Evolutionary conservation across 2,113 vertebrate species (phyloP).

Genomic region (Benitochromis conjunctus): DNA sequence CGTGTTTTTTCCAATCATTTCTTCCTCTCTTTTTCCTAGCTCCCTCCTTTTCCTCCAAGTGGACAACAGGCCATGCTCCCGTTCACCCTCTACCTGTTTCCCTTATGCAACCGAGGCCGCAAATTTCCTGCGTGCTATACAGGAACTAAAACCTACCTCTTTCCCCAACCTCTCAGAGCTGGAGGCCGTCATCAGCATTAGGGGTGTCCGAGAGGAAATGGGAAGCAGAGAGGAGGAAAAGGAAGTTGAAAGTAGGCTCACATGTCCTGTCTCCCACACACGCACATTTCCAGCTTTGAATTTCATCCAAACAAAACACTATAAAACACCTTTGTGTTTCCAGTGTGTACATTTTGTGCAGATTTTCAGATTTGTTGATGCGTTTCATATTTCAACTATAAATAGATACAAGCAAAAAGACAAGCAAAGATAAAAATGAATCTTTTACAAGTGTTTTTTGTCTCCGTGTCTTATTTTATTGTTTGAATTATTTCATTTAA

Average conservation of each 20-base stretch:
- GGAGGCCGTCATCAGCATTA: constrained; percentile 65
- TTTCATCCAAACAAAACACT: constrained; percentile 23
- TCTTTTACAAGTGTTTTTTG: not conserved
- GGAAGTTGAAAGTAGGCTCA: constrained; percentile 52
- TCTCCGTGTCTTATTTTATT: not conserved
- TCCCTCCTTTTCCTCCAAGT: constrained; percentile 83
- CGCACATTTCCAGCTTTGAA: not conserved
- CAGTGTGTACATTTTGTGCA: not conserved
- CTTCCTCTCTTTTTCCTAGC: constrained; percentile 51
- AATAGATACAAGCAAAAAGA: not conserved
- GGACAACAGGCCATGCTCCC: constrained; percentile 76
- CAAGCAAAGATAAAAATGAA: not conserved
- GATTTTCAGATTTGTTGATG: not conserved
- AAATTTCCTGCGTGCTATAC: constrained; percentile 73
- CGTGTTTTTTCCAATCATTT: not conserved
- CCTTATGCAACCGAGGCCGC: constrained; percentile 70
- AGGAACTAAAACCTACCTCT: constrained; percentile 37
- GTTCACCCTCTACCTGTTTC: constrained; percentile 62
- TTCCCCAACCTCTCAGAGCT: constrained; percentile 49
- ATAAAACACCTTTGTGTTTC: constrained; percentile 15
- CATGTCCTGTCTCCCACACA: not conserved
- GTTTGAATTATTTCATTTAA: not conserved
- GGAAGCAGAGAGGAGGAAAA: constrained; percentile 57
- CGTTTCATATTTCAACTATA: not conserved
- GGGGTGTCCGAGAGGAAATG: constrained; percentile 74